Conservation (phyloP, 1,140 invertebrate species). For the Berghia stephanieae region DNA sequence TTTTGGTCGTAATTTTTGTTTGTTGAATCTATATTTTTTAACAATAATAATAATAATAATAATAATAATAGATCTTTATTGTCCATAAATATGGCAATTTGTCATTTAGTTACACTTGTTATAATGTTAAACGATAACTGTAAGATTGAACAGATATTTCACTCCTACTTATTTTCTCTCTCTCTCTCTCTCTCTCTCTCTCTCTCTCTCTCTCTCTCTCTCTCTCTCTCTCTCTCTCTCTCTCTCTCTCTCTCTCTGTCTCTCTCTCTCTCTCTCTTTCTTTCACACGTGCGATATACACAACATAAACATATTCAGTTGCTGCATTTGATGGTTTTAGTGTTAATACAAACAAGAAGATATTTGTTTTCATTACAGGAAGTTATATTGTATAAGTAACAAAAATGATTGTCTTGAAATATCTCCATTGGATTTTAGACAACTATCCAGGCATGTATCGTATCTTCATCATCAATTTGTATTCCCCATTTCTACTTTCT, state of each 20-base stretch:
- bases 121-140: too few relatives aligned
- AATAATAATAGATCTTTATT: too few relatives aligned
- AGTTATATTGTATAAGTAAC: not conserved
- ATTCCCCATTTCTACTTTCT: not conserved
- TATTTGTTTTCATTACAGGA: not conserved
- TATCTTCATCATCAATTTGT: not conserved
- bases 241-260: conserved; percentile 21
- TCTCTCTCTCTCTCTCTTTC: conserved; percentile 18
- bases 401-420: not conserved
- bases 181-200: not conserved
- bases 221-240: conserved; percentile 20
- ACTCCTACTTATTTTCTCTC: too few relatives aligned
- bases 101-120: too few relatives aligned
- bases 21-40: not conserved
- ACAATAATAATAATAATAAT: not conserved
- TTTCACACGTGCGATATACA: too few relatives aligned
- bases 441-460: not conserved
- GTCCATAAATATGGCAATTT: too few relatives aligned
- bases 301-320: not conserved
- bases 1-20: not conserved
- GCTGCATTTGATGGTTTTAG: not conserved
- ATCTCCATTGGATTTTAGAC: not conserved
- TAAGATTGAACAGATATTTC: too few relatives aligned
- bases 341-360: not conserved
- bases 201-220: too few relatives aligned